These are phyloP conservation scores for Eulemur macaco DNA, from an alignment of 2,113 vertebrate genomes.

Conservation along the genomic window DNA sequence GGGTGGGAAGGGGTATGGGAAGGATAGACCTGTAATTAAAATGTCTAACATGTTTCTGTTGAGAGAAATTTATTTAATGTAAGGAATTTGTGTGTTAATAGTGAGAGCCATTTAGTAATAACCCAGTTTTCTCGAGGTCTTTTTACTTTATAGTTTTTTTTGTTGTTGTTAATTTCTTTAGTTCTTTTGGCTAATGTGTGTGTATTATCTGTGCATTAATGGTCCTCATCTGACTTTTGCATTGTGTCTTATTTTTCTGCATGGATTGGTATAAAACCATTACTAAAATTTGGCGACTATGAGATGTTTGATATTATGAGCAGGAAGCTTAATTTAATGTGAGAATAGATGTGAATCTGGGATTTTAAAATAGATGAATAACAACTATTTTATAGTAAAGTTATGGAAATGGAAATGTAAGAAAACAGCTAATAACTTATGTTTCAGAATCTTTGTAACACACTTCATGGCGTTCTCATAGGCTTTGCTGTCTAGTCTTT, in stretches of 20 bases:
- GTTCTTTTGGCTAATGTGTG: constrained; percentile 83
- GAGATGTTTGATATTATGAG: constrained; percentile 77
- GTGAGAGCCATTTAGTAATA: constrained; percentile 83
- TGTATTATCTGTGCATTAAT: constrained; percentile 83
- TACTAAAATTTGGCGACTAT: constrained; percentile 80
- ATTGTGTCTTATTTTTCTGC: constrained; percentile 86
- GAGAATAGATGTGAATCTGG: constrained; percentile 85
- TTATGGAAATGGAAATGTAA: constrained; percentile 82
- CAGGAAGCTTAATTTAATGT: constrained; percentile 84
- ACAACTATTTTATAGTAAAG: constrained; percentile 79
- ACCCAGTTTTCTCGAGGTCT: constrained; percentile 84
- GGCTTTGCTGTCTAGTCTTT: constrained; percentile 85
- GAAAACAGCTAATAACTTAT: constrained; percentile 80
- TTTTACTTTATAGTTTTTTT: constrained; percentile 79
- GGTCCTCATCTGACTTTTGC: constrained; percentile 82
- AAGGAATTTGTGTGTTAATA: constrained; percentile 81
- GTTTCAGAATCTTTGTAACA: constrained; percentile 82
- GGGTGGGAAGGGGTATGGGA: constrained; percentile 76
- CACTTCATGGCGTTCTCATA: constrained; percentile 78
- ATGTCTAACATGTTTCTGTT: constrained; percentile 81
- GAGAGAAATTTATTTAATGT: constrained; percentile 85
- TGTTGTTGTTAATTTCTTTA: constrained; percentile 64
- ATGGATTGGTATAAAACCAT: constrained; percentile 84
- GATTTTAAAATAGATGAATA: constrained; percentile 83
- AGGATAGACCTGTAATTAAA: constrained; percentile 80